phyloP scores from a whole-genome alignment of 2,797 vertebrate genomes.

The Fringilla coelebs region DNA sequence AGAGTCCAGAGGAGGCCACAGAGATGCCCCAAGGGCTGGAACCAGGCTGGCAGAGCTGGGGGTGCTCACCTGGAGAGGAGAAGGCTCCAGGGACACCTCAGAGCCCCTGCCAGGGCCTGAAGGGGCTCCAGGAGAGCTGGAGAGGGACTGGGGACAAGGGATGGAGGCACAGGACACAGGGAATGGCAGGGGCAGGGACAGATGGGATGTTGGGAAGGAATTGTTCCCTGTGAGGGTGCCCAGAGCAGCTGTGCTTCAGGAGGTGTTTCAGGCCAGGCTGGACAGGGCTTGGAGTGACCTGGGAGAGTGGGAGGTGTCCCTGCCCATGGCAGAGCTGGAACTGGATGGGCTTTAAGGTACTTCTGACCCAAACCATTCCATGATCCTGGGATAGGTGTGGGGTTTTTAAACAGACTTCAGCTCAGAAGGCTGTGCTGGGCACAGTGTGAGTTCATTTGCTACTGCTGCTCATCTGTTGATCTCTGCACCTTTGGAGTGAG shows the following conservation, averaged over 20 bases:
- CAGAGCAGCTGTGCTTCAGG: background rate
- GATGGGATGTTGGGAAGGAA: background rate
- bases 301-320: fast-evolving
- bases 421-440: fast-evolving
- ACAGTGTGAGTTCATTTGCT: background rate
- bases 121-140: background rate
- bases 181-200: background rate
- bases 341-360: fast-evolving
- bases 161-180: background rate
- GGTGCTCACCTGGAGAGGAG: background rate
- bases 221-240: background rate
- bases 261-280: fast-evolving
- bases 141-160: background rate
- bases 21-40: background rate
- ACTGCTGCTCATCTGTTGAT: background rate
- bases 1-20: fast-evolving
- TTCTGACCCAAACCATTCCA: background rate
- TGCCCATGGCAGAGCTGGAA: fast-evolving
- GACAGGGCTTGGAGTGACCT: fast-evolving
- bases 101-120: background rate
- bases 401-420: background rate
- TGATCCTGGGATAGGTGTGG: background rate
- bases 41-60: background rate
- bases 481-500: background rate
- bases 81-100: background rate